phyloP scores from a whole-genome alignment of 2,797 vertebrate species.

The Luscinia luscinia region DNA sequence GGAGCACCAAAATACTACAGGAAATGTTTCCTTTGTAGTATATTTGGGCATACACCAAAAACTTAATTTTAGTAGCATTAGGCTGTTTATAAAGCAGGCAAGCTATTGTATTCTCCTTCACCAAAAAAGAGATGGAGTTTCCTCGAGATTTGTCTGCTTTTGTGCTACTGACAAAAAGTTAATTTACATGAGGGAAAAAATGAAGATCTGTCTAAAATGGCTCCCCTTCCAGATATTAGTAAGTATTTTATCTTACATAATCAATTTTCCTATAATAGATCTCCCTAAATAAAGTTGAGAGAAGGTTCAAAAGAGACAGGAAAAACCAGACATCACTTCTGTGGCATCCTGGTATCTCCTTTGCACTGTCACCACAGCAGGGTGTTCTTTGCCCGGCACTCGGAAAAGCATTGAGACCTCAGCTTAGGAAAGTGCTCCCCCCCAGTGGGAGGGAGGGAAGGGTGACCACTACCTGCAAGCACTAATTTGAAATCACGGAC shows the following conservation, averaged over 20 bases:
- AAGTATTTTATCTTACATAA: not conserved
- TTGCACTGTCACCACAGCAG: not conserved
- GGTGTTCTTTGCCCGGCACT: not conserved
- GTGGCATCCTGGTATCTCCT: not conserved
- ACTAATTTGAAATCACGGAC: not conserved
- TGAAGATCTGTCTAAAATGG: not conserved
- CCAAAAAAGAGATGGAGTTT: not conserved
- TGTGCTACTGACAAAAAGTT: not conserved
- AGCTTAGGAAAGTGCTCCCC: not conserved
- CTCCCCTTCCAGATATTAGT: not conserved
- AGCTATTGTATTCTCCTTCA: not conserved
- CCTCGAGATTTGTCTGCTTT: not conserved
- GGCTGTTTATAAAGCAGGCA: not conserved
- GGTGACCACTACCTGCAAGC: not conserved
- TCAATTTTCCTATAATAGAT: not conserved
- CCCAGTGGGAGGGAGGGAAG: not conserved
- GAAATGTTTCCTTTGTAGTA: not conserved
- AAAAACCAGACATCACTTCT: not conserved
- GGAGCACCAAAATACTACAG: not conserved
- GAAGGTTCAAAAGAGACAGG: not conserved
- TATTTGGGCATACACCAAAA: not conserved
- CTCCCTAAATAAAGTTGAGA: not conserved
- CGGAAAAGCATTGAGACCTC: not conserved
- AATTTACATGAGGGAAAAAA: not conserved
- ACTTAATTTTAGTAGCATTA: not conserved